Base-by-base conservation (phyloP, 1,140 invertebrate genomes). In the Pectinophora gossypiella region DNA sequence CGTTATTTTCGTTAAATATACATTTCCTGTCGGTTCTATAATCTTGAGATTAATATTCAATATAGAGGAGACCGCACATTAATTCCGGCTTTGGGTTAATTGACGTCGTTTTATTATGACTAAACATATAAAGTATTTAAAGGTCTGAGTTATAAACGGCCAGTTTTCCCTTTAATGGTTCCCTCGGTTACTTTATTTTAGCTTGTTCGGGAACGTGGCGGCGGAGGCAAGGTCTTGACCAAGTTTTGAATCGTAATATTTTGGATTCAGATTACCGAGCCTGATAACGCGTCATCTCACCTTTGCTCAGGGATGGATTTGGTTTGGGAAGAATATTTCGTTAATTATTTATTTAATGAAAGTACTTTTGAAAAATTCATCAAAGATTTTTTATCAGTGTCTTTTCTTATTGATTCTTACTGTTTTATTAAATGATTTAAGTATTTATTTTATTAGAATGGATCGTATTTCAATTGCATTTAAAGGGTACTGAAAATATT, bases 171-270 rank as follows among this genome's bases (percentile, higher is more conserved):
- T 70, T 82, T 80, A 78, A 80, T 82, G 76, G 74, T 72, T 47
- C 49, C 69, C 74, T 65, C 65, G 76, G 68, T 69, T 70, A 74
- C 67, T 82, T 79, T 76, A 76, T 76, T 72, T 71, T 62, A 65
- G 64, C 70, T 69, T 59, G 27, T 40, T 21, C 18, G n/a, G n/a
- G n/a, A n/a, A n/a, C n/a, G 19, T 35, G 47, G 50, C 49, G 59
- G 47, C 19, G 45, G 47, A 51, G 40, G 54, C 78, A 75, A 81
- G 76, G 68, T 73, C 76, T 78, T 83, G 76, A 79, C 80, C 78
- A 82, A 84, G 77, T 82, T 85, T 79, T 77, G 81, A 84, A 83
- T 87, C 78, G 82, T 87, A 88, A 88, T 88, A 87, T 84, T 88
- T 87, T 82, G 77, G 77, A 76, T 60, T 85, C 81, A 87, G 87